phyloP scores from a whole-genome alignment of 2,113 vertebrate genomes.

The Muscicapa adusta region DNA sequence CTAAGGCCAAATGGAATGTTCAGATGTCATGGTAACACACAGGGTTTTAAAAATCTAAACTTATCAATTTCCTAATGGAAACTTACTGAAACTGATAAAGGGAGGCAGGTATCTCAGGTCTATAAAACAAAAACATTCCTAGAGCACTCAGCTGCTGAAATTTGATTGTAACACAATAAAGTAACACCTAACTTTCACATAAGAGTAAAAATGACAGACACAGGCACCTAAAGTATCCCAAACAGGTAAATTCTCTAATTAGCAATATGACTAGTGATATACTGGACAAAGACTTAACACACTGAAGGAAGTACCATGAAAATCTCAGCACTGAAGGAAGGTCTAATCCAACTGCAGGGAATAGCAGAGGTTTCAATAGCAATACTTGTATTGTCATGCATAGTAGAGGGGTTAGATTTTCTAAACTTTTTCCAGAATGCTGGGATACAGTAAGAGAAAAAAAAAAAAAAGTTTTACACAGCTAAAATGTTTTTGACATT shows the following conservation, averaged over 20 bases:
- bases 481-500: background rate
- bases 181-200: background rate
- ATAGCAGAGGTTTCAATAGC: background rate
- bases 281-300: background rate
- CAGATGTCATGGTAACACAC: background rate
- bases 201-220: background rate
- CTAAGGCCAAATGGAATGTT: background rate
- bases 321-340: background rate
- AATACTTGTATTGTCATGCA: background rate
- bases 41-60: background rate
- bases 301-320: background rate
- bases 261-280: background rate
- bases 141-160: background rate
- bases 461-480: background rate
- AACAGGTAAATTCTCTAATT: background rate
- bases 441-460: background rate
- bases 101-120: background rate
- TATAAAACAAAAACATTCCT: background rate
- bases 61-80: background rate
- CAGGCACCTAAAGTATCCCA: background rate
- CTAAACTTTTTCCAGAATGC: background rate
- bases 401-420: background rate
- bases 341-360: background rate
- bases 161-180: background rate
- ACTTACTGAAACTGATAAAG: background rate